Evolutionary conservation across 2,797 vertebrate genomes (phyloP), one percentile per base, ranked within the genome.

Genomic region (Pangasius djambal): DNA sequence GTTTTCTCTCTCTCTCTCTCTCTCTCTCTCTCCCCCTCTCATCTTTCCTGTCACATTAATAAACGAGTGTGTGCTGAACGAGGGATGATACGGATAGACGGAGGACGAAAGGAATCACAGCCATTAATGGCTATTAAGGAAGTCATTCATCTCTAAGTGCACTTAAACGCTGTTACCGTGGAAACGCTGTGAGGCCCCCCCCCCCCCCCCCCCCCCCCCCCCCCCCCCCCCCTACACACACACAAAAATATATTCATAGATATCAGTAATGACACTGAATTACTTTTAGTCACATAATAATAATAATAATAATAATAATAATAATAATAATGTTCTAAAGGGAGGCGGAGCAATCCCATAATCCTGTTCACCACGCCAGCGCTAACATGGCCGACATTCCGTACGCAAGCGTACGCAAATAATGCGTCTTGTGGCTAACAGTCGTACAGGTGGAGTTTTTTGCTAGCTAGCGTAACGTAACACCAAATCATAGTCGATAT

Each of bases 1-100:
- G 1, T 67, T 25, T 31, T 75, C 40, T 78, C 65, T 63, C 52
- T 70, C 72, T 94, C 88, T 92, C 90, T 90, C 88, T 87, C 90
- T 91, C 89, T 67, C 18, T 83, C 37, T 75, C 15, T 31, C 16
- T 61, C 6, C 65, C 69, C 61, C 22, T 86, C 34, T 50, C 44
- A 9, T 55, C 7, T 20, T 57, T 31, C 20, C 50, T 13, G 74
- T 93, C 90, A 93, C 90, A 91, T 91, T 94, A 92, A 95, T 75
- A 75, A 48, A 75, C 12, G 74, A 28, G 74, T 75, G 74, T 75
- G 40, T 28, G 44, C 20, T 93, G 90, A 88, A n/a, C 89, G 91
- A 91, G 92, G 70, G 55, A 75, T n/a, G 52, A 75, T 48, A 48
- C 0, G 4, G n/a, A 67, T 18, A 78, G 86, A 77, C 10, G 44